Conservation (phyloP, 2,113 vertebrate species). For the Myiagra hebetior region DNA sequence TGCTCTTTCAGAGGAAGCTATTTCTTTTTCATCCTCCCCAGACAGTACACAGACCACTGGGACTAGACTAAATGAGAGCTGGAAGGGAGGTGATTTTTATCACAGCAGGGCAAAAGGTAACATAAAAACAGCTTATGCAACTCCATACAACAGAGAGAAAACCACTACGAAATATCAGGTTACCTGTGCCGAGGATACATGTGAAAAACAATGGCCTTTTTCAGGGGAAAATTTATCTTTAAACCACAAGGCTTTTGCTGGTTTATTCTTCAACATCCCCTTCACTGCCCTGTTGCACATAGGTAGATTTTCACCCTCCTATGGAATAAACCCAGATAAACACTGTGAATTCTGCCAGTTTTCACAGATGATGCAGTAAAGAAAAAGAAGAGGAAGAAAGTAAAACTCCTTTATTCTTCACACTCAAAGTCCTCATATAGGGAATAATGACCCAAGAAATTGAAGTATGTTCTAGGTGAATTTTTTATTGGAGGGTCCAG, state of each 20-base stretch:
- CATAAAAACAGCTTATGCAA: background rate
- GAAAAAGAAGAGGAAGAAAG: background rate
- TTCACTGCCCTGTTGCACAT: background rate
- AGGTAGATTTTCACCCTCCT: background rate
- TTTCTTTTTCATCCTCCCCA: background rate
- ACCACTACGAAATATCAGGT: background rate
- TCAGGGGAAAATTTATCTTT: background rate
- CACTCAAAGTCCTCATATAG: background rate
- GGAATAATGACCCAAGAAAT: background rate
- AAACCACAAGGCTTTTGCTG: background rate
- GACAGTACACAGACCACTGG: background rate
- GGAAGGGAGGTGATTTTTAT: background rate
- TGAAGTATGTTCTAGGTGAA: background rate
- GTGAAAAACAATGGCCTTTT: background rate
- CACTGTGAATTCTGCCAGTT: background rate
- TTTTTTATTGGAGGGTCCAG: background rate
- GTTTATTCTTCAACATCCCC: background rate
- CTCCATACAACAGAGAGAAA: background rate
- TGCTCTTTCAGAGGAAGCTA: background rate
- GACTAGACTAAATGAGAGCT: background rate
- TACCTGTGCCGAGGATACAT: background rate
- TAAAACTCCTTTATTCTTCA: background rate
- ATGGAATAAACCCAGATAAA: background rate
- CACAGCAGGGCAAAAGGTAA: background rate
- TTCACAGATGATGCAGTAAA: background rate